A percentile compares a stretch with the other conserved stretches of the same genome.
These are phyloP conservation scores for Probosciger aterrimus DNA, from an alignment of 2,113 vertebrate genomes.

Conservation along the genomic window DNA sequence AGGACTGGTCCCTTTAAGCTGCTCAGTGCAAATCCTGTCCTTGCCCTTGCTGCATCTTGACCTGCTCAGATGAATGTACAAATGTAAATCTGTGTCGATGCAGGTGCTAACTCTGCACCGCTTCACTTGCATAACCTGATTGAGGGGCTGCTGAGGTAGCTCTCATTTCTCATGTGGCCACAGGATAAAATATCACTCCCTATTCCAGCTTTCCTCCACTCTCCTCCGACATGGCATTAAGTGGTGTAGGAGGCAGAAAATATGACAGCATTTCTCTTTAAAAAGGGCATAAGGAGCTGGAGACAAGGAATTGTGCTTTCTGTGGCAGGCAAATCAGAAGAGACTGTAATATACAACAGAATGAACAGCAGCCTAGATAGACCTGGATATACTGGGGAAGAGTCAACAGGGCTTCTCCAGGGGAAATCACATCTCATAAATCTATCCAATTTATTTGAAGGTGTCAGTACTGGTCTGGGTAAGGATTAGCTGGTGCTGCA, in stretches of 20 bases:
- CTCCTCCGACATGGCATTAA: not conserved
- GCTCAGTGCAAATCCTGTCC: not conserved
- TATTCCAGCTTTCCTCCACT: not conserved
- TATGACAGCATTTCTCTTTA: not conserved
- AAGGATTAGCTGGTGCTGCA: not conserved
- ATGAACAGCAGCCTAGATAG: not conserved
- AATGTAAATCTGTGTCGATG: not conserved
- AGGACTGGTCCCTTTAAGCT: not conserved
- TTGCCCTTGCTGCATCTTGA: not conserved
- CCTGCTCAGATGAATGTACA: not conserved
- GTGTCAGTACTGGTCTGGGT: not conserved
- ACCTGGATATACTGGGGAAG: not conserved
- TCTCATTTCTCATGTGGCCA: not conserved
- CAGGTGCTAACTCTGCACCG: not conserved
- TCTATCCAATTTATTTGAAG: not conserved
- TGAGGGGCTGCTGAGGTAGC: conserved; percentile 6
- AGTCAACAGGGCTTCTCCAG: not conserved
- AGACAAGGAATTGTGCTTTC: not conserved
- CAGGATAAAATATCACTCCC: not conserved
- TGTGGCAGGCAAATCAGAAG: not conserved
- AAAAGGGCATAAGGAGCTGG: conserved; percentile 1
- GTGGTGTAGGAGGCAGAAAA: not conserved
- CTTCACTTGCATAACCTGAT: not conserved
- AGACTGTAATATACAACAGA: not conserved
- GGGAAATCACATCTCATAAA: not conserved